Evolutionary conservation across 2,888 invertebrate species (phyloP), one percentile per base, ranked within the genome.

Genomic region (Argyresthia albistria): DNA sequence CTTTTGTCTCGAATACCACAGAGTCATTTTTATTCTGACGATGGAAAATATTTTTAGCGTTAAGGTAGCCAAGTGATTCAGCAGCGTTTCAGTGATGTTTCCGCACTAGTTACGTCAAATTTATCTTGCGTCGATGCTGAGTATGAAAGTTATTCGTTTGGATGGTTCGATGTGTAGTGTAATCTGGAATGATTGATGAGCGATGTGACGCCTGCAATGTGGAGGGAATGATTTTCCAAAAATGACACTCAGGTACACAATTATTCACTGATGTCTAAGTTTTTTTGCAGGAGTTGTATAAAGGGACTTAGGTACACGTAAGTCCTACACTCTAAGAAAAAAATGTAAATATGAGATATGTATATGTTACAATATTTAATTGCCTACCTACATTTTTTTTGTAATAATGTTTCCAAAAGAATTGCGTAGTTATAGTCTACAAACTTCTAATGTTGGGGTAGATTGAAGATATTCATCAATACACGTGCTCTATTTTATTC

Each of bases 101-200:
- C 71, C 69, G 67, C 69, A 70, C 70, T 72, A 70, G 70, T 74
- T 74, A 70, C 61, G 64, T 61, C 62, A 61, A 73, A 73, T 76
- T 65, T 72, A 73, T 75, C 66, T 67, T 69, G 61, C 62, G 62
- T 63, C 59, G 58, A 57, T 64, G 69, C 71, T 77, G 77, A 79
- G 72, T 73, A 73, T 78, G 73, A 70, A 75, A 67, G 72, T 71
- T 71, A 72, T 69, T 64, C 73, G 64, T 69, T 64, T 74, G 68
- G 66, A 70, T 71, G 68, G 67, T 68, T 73, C 70, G 68, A 76
- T 76, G 76, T 70, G 73, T 73, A 67, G 65, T 63, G 69, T 78
- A 76, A 75, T 76, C 71, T 73, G 62, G 60, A 62, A 69, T 77
- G 77, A 79, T 79, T 72, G 77, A 79, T 79, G 63, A 66, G 59